Conservation (phyloP, 2,888 invertebrate species). For the Cantharis flavilabris region DNA sequence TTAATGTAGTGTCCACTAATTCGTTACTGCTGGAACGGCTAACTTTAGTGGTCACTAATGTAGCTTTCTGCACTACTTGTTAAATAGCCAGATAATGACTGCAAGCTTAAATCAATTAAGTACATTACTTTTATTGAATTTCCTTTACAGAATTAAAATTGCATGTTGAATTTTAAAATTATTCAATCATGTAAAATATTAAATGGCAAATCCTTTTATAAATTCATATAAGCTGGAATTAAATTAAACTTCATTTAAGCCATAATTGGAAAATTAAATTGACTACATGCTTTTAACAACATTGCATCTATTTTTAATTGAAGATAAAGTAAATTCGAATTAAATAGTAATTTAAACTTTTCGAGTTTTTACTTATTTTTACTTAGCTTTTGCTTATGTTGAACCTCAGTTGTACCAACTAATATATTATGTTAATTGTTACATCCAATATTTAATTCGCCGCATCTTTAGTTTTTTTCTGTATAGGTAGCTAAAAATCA, state of each 20-base stretch:
- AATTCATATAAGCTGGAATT: background rate
- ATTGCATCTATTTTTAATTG: background rate
- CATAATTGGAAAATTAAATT: background rate
- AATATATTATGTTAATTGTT: too few species aligned
- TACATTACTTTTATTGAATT: background rate
- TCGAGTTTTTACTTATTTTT: background rate
- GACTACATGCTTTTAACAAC: background rate
- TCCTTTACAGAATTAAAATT: background rate
- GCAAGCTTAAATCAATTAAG: background rate
- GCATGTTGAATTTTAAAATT: background rate
- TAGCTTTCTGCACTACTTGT: slow-evolving; percentile 20
- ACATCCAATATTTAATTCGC: too few species aligned
- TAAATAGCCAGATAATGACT: slow-evolving; percentile 5
- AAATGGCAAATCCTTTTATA: background rate
- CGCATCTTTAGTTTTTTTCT: too few species aligned
- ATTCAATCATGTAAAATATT: background rate
- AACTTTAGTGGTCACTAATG: slow-evolving; percentile 9
- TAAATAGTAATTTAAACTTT: background rate
- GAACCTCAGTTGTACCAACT: too few species aligned
- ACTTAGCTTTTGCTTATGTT: too few species aligned
- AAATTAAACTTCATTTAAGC: background rate
- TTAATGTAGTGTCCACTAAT: slow-evolving; percentile 24
- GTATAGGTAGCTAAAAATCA: too few species aligned
- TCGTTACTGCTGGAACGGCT: background rate
- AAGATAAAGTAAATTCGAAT: background rate